Percentiles rank a stretch among this genome's conserved stretches.
phyloP scores from a whole-genome alignment of 2,888 invertebrate species.

The Gasteruption jaculator region DNA sequence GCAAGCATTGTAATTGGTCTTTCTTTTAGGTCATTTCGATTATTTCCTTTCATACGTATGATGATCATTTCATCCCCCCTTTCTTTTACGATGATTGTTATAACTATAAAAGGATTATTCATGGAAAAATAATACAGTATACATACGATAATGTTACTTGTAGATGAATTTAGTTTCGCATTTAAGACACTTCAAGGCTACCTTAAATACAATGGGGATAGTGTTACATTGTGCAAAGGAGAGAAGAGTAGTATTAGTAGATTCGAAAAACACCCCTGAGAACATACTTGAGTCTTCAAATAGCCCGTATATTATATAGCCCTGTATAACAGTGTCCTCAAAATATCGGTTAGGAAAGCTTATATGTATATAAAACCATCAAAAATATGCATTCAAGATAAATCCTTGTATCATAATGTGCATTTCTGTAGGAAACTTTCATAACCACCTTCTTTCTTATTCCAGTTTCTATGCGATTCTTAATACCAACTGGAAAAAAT shows the following conservation, averaged over 20 bases:
- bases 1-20: too few relatives aligned
- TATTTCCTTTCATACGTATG: too few relatives aligned
- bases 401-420: conserved; percentile 12
- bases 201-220: conserved; percentile 37
- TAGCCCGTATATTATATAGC: conserved; percentile 50
- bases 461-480: too few relatives aligned
- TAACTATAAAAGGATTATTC: conserved; percentile 40
- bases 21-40: too few relatives aligned
- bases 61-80: too few relatives aligned
- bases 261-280: conserved; percentile 46
- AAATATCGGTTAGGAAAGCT: conserved; percentile 40
- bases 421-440: too few relatives aligned
- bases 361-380: conserved; percentile 8
- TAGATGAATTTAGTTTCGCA: conserved; percentile 42
- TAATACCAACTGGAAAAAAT: too few relatives aligned
- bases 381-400: conserved; percentile 19
- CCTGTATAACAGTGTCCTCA: conserved; percentile 42
- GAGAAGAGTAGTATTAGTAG: too few relatives aligned
- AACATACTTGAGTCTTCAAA: conserved; percentile 40
- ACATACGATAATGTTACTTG: conserved; percentile 34
- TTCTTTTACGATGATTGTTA: too few relatives aligned
- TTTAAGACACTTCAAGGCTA: conserved; percentile 40
- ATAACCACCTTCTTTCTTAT: too few relatives aligned
- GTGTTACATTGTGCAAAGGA: conserved; percentile 51
- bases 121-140: conserved; percentile 39